Conservation (phyloP, 2,888 invertebrate genomes). For the Xanthostigma xanthostigma region DNA sequence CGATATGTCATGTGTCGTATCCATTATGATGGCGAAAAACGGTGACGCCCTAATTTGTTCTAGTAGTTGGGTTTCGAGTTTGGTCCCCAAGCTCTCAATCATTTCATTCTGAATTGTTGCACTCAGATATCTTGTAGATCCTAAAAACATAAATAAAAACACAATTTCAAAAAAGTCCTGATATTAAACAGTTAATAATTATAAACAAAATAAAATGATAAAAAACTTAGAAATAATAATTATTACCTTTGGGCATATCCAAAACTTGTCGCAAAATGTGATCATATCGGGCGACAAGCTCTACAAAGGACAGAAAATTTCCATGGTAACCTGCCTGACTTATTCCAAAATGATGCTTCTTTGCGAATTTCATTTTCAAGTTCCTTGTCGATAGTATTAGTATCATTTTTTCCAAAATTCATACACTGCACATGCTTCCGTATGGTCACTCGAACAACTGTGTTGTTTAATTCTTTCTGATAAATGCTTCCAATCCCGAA, state of each 20-base stretch:
- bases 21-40: conserved; percentile 17
- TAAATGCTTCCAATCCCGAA: conserved; percentile 10
- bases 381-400: conserved; percentile 10
- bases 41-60: conserved; percentile 11
- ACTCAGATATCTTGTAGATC: conserved; percentile 16
- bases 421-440: conserved; percentile 8
- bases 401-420: conserved; percentile 8
- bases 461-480: conserved; percentile 9
- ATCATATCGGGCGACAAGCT: conserved; percentile 16
- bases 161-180: too few species aligned
- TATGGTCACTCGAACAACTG: conserved; percentile 6
- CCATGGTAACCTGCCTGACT: conserved; percentile 10
- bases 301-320: conserved; percentile 16
- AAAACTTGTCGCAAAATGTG: conserved; percentile 15
- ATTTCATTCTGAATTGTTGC: conserved; percentile 13
- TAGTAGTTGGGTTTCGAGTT: conserved; percentile 8
- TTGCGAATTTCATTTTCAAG: conserved; percentile 9
- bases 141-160: too few species aligned
- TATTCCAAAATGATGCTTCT: conserved; percentile 12
- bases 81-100: conserved; percentile 9
- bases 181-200: too few species aligned
- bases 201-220: too few species aligned
- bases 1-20: conserved; percentile 18
- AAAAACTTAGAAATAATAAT: too few species aligned
- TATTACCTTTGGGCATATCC: conserved; percentile 14